Evolutionary conservation across 2,888 invertebrate genomes (phyloP).

Genomic region (Caenorhabditis japonica): DNA sequence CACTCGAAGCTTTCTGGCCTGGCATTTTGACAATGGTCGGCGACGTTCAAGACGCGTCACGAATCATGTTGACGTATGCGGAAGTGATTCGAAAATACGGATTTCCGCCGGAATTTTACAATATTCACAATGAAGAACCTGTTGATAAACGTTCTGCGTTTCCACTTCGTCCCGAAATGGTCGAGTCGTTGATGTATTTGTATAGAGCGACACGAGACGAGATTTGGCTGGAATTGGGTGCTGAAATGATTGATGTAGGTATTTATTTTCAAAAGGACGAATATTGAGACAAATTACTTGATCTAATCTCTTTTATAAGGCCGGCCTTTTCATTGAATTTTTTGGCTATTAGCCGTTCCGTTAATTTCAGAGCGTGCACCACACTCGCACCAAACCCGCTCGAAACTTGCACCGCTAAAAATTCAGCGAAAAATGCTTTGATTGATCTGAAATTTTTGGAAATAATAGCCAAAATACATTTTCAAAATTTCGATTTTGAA

Average conservation of each 20-base stretch:
- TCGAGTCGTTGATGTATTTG: conserved; percentile 92
- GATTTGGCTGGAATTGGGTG: conserved; percentile 90
- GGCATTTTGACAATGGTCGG: conserved; percentile 85
- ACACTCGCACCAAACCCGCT: too few relatives aligned
- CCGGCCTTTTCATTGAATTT: too few relatives aligned
- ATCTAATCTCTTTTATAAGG: too few relatives aligned
- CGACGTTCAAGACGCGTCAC: conserved; percentile 90
- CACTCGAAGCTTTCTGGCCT: conserved; percentile 98
- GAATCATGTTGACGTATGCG: conserved; percentile 90
- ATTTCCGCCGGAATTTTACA: conserved; percentile 97
- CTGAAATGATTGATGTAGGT: conserved; percentile 86
- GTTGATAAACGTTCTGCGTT: conserved; percentile 86
- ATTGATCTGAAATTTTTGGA: too few relatives aligned
- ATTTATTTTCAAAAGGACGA: too few relatives aligned
- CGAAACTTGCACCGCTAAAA: too few relatives aligned
- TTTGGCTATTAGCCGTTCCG: too few relatives aligned
- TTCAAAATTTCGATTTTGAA: too few relatives aligned
- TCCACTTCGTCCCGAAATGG: conserved; percentile 93
- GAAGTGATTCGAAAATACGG: conserved; percentile 97
- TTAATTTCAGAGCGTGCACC: too few relatives aligned
- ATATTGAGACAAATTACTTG: too few relatives aligned
- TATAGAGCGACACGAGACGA: conserved; percentile 95
- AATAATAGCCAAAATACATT: too few relatives aligned
- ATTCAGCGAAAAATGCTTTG: too few relatives aligned
- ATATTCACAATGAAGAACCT: conserved; percentile 83